Conservation (phyloP, 2,113 vertebrate species). For the Marmota monax region DNA sequence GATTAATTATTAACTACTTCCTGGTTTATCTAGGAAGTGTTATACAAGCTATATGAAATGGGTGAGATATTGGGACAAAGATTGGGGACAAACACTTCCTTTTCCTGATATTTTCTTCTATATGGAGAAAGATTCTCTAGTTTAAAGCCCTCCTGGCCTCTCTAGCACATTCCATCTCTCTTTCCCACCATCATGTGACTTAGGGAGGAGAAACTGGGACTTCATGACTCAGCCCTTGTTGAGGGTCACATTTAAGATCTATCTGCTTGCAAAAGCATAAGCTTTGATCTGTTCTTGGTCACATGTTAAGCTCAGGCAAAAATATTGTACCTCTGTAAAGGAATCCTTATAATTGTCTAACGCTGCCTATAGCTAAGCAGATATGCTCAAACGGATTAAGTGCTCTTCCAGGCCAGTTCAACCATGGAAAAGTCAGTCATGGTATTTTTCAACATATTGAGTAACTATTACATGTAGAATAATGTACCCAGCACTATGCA, state of each 20-base stretch:
- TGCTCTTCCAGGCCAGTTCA: not conserved
- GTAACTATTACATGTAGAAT: not conserved
- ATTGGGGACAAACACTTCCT: not conserved
- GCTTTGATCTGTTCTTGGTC: not conserved
- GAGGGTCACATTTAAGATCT: not conserved
- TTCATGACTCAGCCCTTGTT: not conserved
- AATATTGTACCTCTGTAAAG: not conserved
- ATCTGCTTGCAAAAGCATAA: not conserved
- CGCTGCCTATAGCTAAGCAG: not conserved
- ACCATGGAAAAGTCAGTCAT: not conserved
- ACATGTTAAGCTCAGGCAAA: not conserved
- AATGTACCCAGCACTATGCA: not conserved
- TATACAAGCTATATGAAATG: not conserved
- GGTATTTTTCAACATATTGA: not conserved
- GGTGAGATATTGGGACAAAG: not conserved
- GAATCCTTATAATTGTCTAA: accelerated
- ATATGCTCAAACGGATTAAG: not conserved
- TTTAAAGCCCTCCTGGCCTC: not conserved
- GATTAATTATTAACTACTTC: not conserved
- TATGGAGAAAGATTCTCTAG: not conserved
- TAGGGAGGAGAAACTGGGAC: not conserved
- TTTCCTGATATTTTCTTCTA: not conserved
- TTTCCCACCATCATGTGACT: no score
- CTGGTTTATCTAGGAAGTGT: not conserved
- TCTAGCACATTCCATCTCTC: not conserved